These are phyloP conservation scores for Arbacia lixula DNA, from an alignment of 53 echinoderm and acorn worm genomes.

Conservation along the genomic window DNA sequence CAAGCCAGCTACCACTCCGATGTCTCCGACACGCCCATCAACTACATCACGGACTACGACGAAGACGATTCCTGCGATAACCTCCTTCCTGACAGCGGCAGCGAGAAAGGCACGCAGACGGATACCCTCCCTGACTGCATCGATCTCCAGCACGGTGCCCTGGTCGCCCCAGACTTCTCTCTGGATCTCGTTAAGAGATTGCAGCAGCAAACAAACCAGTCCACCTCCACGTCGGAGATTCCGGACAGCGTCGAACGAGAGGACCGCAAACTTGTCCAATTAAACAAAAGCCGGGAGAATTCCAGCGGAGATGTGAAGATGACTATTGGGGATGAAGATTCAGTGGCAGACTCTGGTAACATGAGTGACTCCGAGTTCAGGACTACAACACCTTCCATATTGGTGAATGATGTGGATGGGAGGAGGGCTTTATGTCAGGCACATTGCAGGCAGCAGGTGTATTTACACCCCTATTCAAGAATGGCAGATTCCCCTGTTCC, in stretches of 20 bases:
- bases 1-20: slow-evolving; percentile 72
- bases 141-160: background rate
- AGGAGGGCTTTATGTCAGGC: background rate
- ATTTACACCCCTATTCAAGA: slow-evolving; percentile 3
- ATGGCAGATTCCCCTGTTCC: slow-evolving; percentile 10
- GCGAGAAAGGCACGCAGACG: slow-evolving; percentile 64
- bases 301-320: slow-evolving; percentile 8
- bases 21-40: slow-evolving; percentile 77
- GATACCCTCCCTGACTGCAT: slow-evolving; percentile 49
- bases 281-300: background rate
- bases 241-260: slow-evolving; percentile 33
- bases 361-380: slow-evolving; percentile 42
- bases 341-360: background rate
- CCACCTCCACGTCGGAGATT: slow-evolving; percentile 47
- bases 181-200: slow-evolving; percentile 20
- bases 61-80: slow-evolving; percentile 43
- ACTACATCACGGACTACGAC: slow-evolving; percentile 71
- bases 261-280: background rate
- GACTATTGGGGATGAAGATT: background rate
- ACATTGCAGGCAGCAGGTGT: background rate
- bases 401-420: slow-evolving; percentile 30
- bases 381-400: slow-evolving; percentile 53
- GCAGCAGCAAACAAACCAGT: slow-evolving; percentile 43
- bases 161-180: slow-evolving; percentile 14
- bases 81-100: slow-evolving; percentile 41